phyloP scores from a whole-genome alignment of 1,140 invertebrate genomes.

The Saxidomus purpurata region DNA sequence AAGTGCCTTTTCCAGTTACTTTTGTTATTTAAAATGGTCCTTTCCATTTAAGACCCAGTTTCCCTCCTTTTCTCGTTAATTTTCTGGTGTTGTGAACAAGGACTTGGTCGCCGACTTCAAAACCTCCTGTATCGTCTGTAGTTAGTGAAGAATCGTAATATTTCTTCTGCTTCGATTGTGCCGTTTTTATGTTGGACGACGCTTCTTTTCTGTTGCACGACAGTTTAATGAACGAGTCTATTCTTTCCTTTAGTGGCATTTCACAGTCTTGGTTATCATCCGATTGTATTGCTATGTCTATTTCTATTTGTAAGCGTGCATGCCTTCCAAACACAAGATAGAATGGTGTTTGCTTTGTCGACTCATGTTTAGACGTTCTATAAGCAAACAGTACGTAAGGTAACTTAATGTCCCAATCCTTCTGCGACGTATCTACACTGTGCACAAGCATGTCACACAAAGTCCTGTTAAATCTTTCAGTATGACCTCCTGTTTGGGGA shows the following conservation, averaged over 20 bases:
- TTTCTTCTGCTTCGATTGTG: no score
- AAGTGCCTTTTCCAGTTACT: constrained; percentile 17
- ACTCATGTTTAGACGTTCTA: constrained; percentile 23
- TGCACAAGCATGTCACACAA: constrained; percentile 55
- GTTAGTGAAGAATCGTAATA: no score
- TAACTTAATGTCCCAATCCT: constrained; percentile 61
- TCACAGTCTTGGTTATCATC: no score
- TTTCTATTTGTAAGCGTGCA: constrained; percentile 40
- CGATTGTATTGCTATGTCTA: constrained; percentile 21
- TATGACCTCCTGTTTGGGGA: constrained; percentile 69
- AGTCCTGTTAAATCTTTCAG: constrained; percentile 72
- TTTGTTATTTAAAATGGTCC: constrained; percentile 22
- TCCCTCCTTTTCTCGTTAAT: no score
- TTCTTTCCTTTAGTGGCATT: no score
- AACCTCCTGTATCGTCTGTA: not conserved
- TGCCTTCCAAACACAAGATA: constrained; percentile 54
- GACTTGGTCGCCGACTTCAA: not conserved
- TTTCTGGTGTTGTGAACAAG: no score
- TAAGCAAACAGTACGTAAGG: constrained; percentile 59
- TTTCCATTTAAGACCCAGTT: no score
- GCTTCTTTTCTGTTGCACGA: no score
- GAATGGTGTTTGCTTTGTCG: constrained; percentile 58
- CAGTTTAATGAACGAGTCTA: no score
- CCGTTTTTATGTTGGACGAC: no score
- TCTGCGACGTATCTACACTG: constrained; percentile 32